phyloP scores from a whole-genome alignment of 2,888 invertebrate genomes.

The Aleiodes testaceus region DNA sequence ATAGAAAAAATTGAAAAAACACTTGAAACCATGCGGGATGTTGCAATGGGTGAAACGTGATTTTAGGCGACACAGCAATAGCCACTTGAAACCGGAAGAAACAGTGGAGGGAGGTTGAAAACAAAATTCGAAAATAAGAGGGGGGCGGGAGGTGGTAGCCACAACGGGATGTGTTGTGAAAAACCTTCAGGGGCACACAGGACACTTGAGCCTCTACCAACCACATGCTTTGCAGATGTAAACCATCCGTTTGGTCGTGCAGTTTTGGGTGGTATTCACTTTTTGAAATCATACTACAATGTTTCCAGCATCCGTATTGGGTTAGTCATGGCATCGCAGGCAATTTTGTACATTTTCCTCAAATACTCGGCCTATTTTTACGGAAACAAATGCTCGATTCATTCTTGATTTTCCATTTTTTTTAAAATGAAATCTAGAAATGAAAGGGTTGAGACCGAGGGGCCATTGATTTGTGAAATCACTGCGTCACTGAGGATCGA shows the following conservation, averaged over 20 bases:
- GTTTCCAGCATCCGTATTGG: conserved; percentile 59
- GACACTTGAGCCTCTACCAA: conserved; percentile 52
- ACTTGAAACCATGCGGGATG: conserved; percentile 19
- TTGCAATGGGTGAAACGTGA: conserved; percentile 29
- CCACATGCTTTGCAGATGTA: conserved; percentile 64
- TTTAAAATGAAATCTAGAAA: too few relatives aligned
- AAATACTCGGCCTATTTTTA: conserved; percentile 30
- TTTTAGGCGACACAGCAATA: conserved; percentile 27
- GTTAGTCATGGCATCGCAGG: conserved; percentile 48
- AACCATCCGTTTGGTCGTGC: conserved; percentile 38
- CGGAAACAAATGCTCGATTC: background rate
- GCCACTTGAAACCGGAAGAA: conserved; percentile 51
- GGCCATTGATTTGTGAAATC: too few relatives aligned
- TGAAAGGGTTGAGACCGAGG: too few relatives aligned
- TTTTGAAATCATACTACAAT: conserved; percentile 47
- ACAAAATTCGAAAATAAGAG: conserved; percentile 39
- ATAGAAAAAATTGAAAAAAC: conserved; percentile 9
- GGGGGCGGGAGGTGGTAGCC: conserved; percentile 35
- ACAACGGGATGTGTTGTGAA: conserved; percentile 54
- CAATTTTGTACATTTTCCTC: conserved; percentile 30
- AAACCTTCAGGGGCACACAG: conserved; percentile 33
- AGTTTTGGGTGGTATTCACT: conserved; percentile 24
- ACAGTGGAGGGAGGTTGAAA: conserved; percentile 29
- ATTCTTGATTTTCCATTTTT: too few relatives aligned
- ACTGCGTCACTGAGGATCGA: too few relatives aligned